Conservation (phyloP, 2,113 vertebrate species). For the Turnix velox region DNA sequence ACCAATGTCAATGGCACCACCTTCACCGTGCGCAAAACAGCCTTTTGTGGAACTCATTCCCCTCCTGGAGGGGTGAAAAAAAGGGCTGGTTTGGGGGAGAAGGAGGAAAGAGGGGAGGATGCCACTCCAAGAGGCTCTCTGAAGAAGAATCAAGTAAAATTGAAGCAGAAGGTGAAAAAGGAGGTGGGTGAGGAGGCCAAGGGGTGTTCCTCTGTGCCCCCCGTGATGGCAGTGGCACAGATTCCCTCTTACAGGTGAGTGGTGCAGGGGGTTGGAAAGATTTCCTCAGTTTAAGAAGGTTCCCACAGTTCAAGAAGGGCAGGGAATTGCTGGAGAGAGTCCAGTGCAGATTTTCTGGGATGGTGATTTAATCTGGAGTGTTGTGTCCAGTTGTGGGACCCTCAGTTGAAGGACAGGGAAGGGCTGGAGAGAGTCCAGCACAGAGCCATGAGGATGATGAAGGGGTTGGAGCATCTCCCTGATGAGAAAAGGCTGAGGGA, state of each 20-base stretch:
- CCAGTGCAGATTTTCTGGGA: no score
- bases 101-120: constrained; percentile 72
- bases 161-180: constrained; percentile 89
- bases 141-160: constrained; percentile 78
- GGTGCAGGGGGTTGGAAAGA: neutral
- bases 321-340: no score
- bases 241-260: constrained; percentile 90
- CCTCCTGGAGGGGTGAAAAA: constrained; percentile 72
- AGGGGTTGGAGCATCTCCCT: no score
- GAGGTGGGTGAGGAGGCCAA: constrained; percentile 63
- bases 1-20: constrained; percentile 90
- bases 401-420: no score
- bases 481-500: no score
- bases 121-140: constrained; percentile 49
- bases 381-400: no score
- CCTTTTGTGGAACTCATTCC: constrained; percentile 90
- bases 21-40: constrained; percentile 95
- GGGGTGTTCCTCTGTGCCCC: constrained; percentile 68
- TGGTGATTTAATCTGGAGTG: no score
- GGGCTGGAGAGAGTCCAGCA: no score
- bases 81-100: constrained; percentile 51
- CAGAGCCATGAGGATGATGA: no score
- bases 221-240: constrained; percentile 80
- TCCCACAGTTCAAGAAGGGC: no score
- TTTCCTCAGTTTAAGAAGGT: no score